Conservation (phyloP, 2,113 vertebrate species). For the Sinocyclocheilus maitianheensis region DNA sequence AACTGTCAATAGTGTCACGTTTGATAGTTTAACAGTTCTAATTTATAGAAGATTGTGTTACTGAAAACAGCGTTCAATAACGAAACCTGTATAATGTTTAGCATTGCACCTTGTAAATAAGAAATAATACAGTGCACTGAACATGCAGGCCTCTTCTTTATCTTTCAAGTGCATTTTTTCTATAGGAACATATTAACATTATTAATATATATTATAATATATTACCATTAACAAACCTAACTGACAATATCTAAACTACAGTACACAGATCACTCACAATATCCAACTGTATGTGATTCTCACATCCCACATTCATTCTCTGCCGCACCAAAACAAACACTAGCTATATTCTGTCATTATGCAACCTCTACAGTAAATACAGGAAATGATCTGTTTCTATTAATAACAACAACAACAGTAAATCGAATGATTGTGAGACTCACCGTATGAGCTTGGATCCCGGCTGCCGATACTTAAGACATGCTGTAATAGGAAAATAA, state of each 20-base stretch:
- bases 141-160: neutral
- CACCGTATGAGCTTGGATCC: neutral
- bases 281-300: neutral
- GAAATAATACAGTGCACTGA: neutral
- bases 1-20: neutral
- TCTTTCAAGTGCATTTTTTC: neutral
- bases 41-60: neutral
- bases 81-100: neutral
- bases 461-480: neutral
- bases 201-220: no score
- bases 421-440: neutral
- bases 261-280: neutral
- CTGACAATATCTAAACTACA: neutral
- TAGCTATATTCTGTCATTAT: neutral
- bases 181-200: neutral
- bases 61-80: neutral
- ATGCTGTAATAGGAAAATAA: neutral
- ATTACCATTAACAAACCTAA: neutral
- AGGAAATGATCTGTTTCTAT: neutral
- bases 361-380: neutral
- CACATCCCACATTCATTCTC: constrained; percentile 13
- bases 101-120: neutral
- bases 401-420: neutral
- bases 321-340: constrained; percentile 41
- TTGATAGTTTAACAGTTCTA: neutral